Evolutionary conservation across 1,140 invertebrate species (phyloP), one percentile per base, ranked within the genome.

Genomic region (Melipona quadrifasciata): DNA sequence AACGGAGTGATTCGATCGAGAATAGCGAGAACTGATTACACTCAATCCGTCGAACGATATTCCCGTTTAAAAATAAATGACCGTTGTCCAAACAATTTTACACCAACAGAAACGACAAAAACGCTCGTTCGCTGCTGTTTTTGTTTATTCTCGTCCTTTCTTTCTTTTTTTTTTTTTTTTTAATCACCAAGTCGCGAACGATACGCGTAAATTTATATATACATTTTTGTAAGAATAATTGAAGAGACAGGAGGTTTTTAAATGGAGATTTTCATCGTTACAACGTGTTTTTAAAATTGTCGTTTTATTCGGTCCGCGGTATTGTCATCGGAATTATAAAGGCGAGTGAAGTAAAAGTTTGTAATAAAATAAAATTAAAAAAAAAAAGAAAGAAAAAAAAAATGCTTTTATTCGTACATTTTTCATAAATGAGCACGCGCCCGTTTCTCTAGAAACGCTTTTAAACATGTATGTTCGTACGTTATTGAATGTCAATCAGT

Each of bases 1-100:
- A 80, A 72, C 55, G 24, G 68, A n/a, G 31, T 47, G 24, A 71
- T 67, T 31, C 70, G 79, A 73, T 81, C 55, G 70, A 73, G 71
- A 53, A 73, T 73, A 24, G 47, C 71, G 71, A 73, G 47, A 47
- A 39, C 71, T 27, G 47, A 73, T 73, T 73, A 73, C 47, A 53
- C 39, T 47, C n/a, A 24, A 17, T 27, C n/a, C 74, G 61, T 61
- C 64, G 27, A 6, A 51, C 47, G 14, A 24, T 67, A 19, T 12
- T 65, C n/a, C 8, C 47, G 70, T 72, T 47, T 17, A 72, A 72
- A 72, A 72, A 47, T 72, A 72, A 72, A 72, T n/a, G 27, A 34
- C 34, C 68, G 68, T 39, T 24, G 17, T 8, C 24, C 21, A 24
- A 39, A 39, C 65, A 34, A 67, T 67, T 67, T 21, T 34, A 11